Conservation (phyloP, 2,797 vertebrate species). For the Perodicticus potto region DNA sequence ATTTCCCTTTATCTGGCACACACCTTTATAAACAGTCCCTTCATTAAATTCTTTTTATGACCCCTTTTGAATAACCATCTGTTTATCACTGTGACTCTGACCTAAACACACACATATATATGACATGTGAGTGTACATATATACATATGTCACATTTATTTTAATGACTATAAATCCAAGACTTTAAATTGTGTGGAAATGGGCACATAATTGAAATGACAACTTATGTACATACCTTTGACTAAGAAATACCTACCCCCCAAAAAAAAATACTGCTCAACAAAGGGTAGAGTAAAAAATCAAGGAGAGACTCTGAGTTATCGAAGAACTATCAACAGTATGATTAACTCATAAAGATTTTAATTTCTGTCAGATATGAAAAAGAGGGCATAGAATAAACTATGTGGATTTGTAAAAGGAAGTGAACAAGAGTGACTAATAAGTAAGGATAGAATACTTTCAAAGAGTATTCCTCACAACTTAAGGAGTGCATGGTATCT, state of each 20-base stretch:
- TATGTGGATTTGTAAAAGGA: not conserved
- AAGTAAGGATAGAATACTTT: not conserved
- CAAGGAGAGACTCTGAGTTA: not conserved
- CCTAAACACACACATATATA: no score
- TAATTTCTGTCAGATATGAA: conserved; percentile 23
- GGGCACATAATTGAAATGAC: not conserved
- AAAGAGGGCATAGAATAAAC: not conserved
- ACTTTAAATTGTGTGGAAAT: not conserved
- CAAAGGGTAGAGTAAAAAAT: not conserved
- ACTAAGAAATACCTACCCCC: not conserved
- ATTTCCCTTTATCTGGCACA: conserved; percentile 3
- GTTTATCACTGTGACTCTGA: not conserved
- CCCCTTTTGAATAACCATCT: not conserved
- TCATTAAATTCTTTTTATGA: conserved; percentile 4
- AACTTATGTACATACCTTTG: not conserved
- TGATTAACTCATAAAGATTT: not conserved
- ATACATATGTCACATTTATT: not conserved
- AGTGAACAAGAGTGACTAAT: not conserved
- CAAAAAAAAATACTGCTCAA: not conserved
- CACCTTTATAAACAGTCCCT: not conserved
- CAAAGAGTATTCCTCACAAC: not conserved
- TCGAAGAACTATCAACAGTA: not conserved
- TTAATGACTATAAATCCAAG: conserved; percentile 2
- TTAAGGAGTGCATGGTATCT: not conserved
- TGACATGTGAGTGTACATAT: not conserved